Base-by-base conservation (phyloP, 2,797 vertebrate genomes). In the Esox lucius region DNA sequence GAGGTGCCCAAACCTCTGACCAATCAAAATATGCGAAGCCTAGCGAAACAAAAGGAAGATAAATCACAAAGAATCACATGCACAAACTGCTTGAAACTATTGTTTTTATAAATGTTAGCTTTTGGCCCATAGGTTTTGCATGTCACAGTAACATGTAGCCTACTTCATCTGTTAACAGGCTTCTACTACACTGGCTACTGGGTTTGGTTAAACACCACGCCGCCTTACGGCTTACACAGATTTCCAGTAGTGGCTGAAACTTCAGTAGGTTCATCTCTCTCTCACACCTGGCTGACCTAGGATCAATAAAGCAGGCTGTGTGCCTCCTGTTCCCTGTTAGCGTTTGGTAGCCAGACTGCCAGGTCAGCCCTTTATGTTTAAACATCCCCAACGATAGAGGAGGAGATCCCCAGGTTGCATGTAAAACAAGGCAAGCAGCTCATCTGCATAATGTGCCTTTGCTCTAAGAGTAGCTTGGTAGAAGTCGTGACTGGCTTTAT, bases 401-500 rank as follows among this genome's bases (percentile, higher is more conserved):
- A 15, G 24, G 15, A 68, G 69, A 69, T 65, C 71, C 72, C 72
- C 56, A 5, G 62, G 73, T 78, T 73, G 67, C 72, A 65, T n/a
- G 70, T 72, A 74, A 84, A 86, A 72, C 70, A 53, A 68, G 76
- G 68, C 69, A 83, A 79, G 72, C 65, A 73, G 78, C 72, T 79
- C 73, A 76, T 88, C 75, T 84, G 70, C 70, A 65, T 87, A 85
- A 86, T 81, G 83, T 15, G 17, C 42, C 24, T 61, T 12, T 83
- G 83, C 84, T 86, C 78, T 65, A 83, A 64, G 72, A 69, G 78
- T 85, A 87, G 86, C n/a, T 22, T 53, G 7, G 82, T 85, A 78
- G 80, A 16, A 1, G 70, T 76, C 74, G 76, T 85, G 85, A 79
- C 75, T 70, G 74, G 80, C 56, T 67, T 66, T 64, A 74, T 77